Conservation (phyloP, 2,888 invertebrate species). For the Brenthis daphne region DNA sequence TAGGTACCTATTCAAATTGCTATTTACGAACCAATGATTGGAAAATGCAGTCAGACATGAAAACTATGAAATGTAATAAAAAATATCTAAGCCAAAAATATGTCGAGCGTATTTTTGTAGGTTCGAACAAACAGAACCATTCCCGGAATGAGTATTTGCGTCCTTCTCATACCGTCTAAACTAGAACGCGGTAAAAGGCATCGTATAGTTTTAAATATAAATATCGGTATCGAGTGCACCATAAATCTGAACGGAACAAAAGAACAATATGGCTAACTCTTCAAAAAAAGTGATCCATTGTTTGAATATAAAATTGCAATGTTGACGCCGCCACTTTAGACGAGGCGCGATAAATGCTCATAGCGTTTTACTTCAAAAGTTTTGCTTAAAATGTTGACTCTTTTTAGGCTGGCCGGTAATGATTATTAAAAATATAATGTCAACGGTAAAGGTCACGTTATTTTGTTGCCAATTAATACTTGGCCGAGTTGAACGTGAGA, state of each 20-base stretch:
- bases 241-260: constrained; percentile 11
- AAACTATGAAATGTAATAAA: neutral
- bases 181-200: constrained; percentile 23
- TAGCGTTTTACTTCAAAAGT: constrained; percentile 8
- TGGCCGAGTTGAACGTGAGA: neutral
- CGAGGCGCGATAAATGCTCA: constrained; percentile 27
- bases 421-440: constrained; percentile 5
- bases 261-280: constrained; percentile 34
- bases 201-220: constrained; percentile 30
- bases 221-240: constrained; percentile 24
- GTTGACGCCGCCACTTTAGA: constrained; percentile 34
- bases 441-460: neutral
- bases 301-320: constrained; percentile 39
- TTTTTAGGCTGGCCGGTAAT: neutral
- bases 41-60: neutral
- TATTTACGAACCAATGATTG: no score
- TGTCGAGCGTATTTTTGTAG: constrained; percentile 19
- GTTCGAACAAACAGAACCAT: constrained; percentile 24
- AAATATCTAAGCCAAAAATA: constrained; percentile 3
- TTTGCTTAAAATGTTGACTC: constrained; percentile 11
- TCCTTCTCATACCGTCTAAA: constrained; percentile 19
- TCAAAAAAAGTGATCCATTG: constrained; percentile 36
- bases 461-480: neutral
- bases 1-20: no score
- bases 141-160: constrained; percentile 26